Conservation (phyloP, 2,113 vertebrate species). For the Nerophis ophidion region DNA sequence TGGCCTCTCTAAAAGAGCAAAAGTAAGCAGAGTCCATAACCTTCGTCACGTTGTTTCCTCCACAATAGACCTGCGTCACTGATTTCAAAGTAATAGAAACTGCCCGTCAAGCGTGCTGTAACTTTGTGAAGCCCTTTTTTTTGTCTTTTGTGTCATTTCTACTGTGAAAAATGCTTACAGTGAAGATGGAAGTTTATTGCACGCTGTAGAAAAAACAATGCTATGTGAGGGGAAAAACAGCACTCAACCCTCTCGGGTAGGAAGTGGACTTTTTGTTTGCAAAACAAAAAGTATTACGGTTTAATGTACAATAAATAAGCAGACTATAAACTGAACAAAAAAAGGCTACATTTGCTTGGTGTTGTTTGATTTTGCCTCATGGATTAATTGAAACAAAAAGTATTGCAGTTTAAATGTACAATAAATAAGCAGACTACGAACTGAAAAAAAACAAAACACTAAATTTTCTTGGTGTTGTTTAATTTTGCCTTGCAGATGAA, state of each 20-base stretch:
- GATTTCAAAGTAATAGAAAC: conserved; percentile 39
- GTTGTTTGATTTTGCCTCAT: too few species aligned
- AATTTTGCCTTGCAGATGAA: too few species aligned
- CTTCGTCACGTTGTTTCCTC: conserved; percentile 47
- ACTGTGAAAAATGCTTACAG: conserved; percentile 27
- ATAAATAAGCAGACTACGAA: too few species aligned
- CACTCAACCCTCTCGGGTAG: background rate
- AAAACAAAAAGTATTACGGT: background rate
- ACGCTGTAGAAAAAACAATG: conserved; percentile 13
- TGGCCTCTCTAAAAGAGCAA: conserved; percentile 44
- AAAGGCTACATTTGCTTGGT: too few species aligned
- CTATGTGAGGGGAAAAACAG: conserved; percentile 22
- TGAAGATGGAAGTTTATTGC: conserved; percentile 32
- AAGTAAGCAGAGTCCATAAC: conserved; percentile 54
- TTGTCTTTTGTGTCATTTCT: conserved; percentile 44
- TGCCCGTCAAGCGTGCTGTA: conserved; percentile 22
- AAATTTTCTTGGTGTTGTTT: too few species aligned
- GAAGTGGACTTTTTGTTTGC: conserved; percentile 3
- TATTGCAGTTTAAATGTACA: too few species aligned
- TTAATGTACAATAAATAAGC: too few species aligned
- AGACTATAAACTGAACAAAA: too few species aligned
- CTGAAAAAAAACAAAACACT: too few species aligned
- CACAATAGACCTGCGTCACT: conserved; percentile 39
- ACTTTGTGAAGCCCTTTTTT: conserved; percentile 31
- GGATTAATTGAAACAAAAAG: too few species aligned